Conservation (phyloP, 1,140 invertebrate species). For the Drosophila lacertosa region DNA sequence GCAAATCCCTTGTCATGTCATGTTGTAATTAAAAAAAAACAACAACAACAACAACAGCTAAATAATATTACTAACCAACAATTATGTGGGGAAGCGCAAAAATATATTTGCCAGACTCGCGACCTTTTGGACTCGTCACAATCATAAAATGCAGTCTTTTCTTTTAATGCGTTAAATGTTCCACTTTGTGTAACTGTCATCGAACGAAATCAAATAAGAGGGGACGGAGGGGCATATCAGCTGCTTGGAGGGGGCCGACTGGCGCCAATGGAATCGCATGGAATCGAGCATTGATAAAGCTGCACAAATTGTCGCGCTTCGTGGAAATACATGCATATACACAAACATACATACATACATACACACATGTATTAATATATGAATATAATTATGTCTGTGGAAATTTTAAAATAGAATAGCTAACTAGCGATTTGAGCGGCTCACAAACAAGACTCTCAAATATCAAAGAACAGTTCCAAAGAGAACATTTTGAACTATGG, state of each 20-base stretch:
- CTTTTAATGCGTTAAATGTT: slow-evolving; percentile 18
- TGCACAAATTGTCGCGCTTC: slow-evolving; percentile 52
- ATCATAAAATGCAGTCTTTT: neutral
- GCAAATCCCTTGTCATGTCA: slow-evolving; percentile 80
- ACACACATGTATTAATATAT: too few species aligned
- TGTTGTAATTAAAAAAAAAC: slow-evolving; percentile 71
- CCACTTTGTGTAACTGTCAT: slow-evolving; percentile 53
- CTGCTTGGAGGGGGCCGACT: slow-evolving; percentile 40
- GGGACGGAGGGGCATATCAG: slow-evolving; percentile 17
- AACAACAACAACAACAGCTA: slow-evolving; percentile 33
- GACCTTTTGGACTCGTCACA: slow-evolving; percentile 14
- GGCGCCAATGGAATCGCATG: slow-evolving; percentile 66
- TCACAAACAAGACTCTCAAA: neutral
- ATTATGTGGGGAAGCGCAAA: slow-evolving; percentile 22
- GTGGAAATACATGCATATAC: slow-evolving; percentile 13
- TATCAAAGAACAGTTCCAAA: neutral
- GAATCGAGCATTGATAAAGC: slow-evolving; percentile 60
- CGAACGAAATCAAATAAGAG: slow-evolving; percentile 60
- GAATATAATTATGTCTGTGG: neutral
- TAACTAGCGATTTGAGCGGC: neutral
- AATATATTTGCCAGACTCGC: neutral
- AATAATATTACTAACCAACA: slow-evolving; percentile 15
- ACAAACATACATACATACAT: neutral
- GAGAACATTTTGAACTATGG: neutral
- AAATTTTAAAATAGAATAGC: neutral